Evolutionary conservation across 2,888 invertebrate genomes (phyloP), one percentile per base, ranked within the genome.

Genomic region (Eretmocerus hayati): DNA sequence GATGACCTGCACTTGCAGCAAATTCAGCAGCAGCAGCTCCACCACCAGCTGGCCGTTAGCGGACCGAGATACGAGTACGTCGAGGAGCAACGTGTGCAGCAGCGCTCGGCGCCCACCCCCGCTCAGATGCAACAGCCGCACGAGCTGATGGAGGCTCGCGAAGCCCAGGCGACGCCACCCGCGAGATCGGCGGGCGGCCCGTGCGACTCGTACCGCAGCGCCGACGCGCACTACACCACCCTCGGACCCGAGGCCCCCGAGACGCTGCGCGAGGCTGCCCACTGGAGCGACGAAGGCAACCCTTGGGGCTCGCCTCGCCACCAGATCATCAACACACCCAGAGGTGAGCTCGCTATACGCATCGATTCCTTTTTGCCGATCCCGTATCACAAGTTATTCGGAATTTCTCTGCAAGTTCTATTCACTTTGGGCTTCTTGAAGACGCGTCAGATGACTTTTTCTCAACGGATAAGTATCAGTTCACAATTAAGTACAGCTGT

Each of bases 21-120:
- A 2, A 33, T 31, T 1, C 48, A 46, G 32, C 41, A 35, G 2
- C 42, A 35, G 19, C 9, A 22, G 18, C n/a, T 40, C 11, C n/a
- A 31, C 11, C 5, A 20, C 13, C 21, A n/a, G 5, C 20, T 35
- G 11, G 11, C 26, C 2, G 20, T 31, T n/a, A 49, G 41, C 21
- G 62, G 63, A 18, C 58, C 62, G 42, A 59, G 65, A 52, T 63
- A 67, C 54, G 65, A 64, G 44, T 63, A 60, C 54, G 56, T 63
- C 47, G 59, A 62, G 40, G 61, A 57, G n/a, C 65, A 63, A 53
- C 62, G 62, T 54, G 50, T 60, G 49, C 60, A 58, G 33, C 63
- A 62, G 58, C 62, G 60, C 54, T 54, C 58, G 22, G 55, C 59
- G 33, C 56, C 53, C 41, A 15, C 49, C 37, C 30, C 32, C 53